Base-by-base conservation (phyloP, 2,888 invertebrate species). In the Metopia argyrocephala region DNA sequence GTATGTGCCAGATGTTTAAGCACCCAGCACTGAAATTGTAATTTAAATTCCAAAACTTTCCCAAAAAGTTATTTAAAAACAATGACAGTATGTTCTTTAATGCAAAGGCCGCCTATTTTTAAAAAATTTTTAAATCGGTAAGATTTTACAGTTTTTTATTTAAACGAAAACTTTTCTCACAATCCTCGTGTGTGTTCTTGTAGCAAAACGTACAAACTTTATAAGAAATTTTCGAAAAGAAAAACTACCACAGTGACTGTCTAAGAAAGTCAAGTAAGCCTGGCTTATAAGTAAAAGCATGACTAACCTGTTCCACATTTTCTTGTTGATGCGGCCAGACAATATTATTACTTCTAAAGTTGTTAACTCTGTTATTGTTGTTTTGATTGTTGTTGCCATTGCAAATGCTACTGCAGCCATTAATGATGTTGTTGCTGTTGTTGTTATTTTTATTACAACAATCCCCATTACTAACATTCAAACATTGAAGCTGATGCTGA, bases 231-330 rank as follows among this genome's bases (percentile, higher is more conserved):
- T 46, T 66, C 25, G 20, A 75, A 75, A 38, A 66, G 21, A 66
- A 46, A 68, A 48, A 56, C 28, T 28, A n/a, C 62, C 31, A 50
- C 20, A 57, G 79, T 85, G 85, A 82, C 86, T 85, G 78, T 82
- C 85, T n/a, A 85, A 80, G 3, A 23, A 38, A 64, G 23, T 28
- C 48, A 59, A 66, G 65, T 84, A 86, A 46, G 45, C 70, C 64
- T 56, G 50, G 18, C 66, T 74, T 74, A 38, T 66, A 82, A 86
- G 85, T 83, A 76, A 85, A 85, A 86, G 85, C 86, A 85, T 85
- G 84, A 87, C 87, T 83, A 85, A 86, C 85, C 87, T 87, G 86
- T 84, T 86, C 85, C 79, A 81, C 73, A 79, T 79, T 79, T 76
- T 69, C 56, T 20, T 48, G 48, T 18, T 84, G 84, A 83, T 81